Conservation (phyloP, 2,113 vertebrate species). For the Heterotis niloticus region DNA sequence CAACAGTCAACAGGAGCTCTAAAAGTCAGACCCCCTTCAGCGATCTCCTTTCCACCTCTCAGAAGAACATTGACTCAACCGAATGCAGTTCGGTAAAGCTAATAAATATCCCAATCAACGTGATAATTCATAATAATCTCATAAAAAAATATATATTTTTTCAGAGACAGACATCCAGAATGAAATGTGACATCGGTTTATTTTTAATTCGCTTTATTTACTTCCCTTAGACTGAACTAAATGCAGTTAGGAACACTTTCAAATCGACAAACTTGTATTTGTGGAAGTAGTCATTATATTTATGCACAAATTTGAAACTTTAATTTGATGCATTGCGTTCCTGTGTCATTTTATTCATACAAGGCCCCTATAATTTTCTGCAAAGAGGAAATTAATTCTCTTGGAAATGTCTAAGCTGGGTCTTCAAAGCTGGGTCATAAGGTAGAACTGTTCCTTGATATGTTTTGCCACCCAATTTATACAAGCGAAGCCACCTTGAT, state of each 20-base stretch:
- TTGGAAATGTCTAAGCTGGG: neutral
- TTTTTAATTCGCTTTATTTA: neutral
- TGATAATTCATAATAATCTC: neutral
- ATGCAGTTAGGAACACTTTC: too few species aligned
- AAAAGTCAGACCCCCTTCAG: too few species aligned
- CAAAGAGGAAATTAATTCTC: neutral
- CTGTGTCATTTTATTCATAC: too few species aligned
- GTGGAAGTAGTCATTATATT: too few species aligned
- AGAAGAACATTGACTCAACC: too few species aligned
- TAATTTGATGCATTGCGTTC: too few species aligned
- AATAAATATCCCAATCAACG: neutral
- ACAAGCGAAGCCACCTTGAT: neutral
- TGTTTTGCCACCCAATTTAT: neutral
- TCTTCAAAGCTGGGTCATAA: neutral
- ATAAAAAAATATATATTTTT: neutral
- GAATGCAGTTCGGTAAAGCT: neutral
- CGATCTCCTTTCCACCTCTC: too few species aligned
- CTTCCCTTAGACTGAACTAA: neutral
- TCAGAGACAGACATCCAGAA: neutral
- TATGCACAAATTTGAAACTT: too few species aligned
- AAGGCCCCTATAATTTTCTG: neutral
- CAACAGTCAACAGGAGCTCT: too few species aligned
- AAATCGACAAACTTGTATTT: too few species aligned
- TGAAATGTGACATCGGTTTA: neutral
- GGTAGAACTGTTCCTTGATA: neutral